Evolutionary conservation across 2,113 vertebrate species (phyloP).

Genomic region (Petromus typicus): DNA sequence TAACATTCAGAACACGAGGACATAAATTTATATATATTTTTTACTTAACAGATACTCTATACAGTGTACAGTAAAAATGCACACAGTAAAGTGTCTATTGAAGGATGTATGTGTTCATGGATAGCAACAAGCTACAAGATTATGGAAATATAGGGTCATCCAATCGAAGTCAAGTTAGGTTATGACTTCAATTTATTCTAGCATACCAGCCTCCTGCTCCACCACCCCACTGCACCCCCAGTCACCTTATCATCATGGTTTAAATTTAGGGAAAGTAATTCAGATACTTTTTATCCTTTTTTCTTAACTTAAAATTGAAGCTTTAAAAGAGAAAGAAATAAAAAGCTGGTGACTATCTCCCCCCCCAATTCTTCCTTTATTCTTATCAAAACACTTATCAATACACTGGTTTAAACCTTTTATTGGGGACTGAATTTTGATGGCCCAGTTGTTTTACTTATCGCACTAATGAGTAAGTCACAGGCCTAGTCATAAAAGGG

Average conservation of each 20-base stretch:
- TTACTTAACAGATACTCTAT: constrained; percentile 68
- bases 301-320: background rate
- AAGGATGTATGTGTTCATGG: background rate
- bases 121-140: constrained; percentile 61
- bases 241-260: constrained; percentile 62
- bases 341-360: constrained; percentile 45
- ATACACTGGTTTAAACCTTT: constrained; percentile 49
- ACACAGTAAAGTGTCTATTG: constrained; percentile 52
- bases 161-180: constrained; percentile 62
- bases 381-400: constrained; percentile 66
- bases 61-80: constrained; percentile 68
- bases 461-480: constrained; percentile 17
- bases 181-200: constrained; percentile 61
- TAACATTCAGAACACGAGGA: constrained; percentile 81
- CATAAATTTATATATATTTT: constrained; percentile 64
- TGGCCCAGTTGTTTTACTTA: constrained; percentile 43
- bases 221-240: background rate
- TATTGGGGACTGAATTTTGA: constrained; percentile 1
- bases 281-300: background rate
- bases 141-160: constrained; percentile 59
- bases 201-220: background rate
- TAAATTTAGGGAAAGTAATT: constrained; percentile 64
- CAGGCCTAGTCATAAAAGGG: background rate
- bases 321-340: background rate
- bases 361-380: constrained; percentile 52